Evolutionary conservation across 2,797 vertebrate genomes (phyloP).

Genomic region (Oreonectes daqikongensis): DNA sequence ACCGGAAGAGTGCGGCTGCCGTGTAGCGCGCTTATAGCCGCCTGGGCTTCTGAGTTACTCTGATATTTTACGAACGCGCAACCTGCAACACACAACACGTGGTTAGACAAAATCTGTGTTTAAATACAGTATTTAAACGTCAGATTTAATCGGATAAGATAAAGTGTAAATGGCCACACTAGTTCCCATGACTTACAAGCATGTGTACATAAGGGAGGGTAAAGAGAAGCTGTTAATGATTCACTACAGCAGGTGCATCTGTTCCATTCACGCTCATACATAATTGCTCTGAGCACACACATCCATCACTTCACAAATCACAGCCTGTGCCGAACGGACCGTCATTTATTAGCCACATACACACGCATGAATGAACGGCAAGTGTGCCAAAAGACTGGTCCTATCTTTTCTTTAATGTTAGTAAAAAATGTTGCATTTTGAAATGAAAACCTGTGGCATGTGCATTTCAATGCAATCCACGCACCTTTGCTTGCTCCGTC

Average conservation of each 20-base stretch:
- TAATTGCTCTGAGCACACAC: slow-evolving; percentile 36
- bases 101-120: neutral
- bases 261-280: slow-evolving; percentile 19
- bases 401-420: neutral
- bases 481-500: slow-evolving; percentile 96
- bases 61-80: slow-evolving; percentile 96
- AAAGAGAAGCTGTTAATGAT: slow-evolving; percentile 33
- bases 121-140: slow-evolving; percentile 5
- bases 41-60: slow-evolving; percentile 80
- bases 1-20: slow-evolving; percentile 80
- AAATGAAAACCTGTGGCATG: too few species aligned
- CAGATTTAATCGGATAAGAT: neutral
- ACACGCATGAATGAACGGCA: neutral
- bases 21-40: slow-evolving; percentile 77
- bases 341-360: slow-evolving; percentile 33
- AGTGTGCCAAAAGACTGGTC: neutral
- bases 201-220: neutral
- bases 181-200: slow-evolving; percentile 1
- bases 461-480: neutral
- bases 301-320: slow-evolving; percentile 29
- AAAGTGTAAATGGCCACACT: neutral
- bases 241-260: slow-evolving; percentile 42
- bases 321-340: slow-evolving; percentile 9
- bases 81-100: slow-evolving; percentile 66
- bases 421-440: neutral